phyloP scores from a whole-genome alignment of 2,888 invertebrate species.

The Ormyrus rosae region DNA sequence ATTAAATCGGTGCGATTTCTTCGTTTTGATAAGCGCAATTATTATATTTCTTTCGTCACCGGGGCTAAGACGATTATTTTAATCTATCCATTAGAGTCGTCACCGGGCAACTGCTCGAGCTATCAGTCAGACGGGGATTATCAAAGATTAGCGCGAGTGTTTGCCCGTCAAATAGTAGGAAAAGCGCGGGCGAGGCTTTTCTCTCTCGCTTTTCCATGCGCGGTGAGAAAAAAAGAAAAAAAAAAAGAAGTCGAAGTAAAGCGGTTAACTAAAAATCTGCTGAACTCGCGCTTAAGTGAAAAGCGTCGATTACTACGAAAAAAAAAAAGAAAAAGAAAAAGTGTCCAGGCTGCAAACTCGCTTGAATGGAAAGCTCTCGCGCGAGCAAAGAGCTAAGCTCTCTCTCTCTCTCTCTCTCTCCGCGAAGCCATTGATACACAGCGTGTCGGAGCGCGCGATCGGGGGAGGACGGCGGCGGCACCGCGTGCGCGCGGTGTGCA shows the following conservation, averaged over 20 bases:
- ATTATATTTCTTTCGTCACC: too few species aligned
- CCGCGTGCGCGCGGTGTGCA: background rate
- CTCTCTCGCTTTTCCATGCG: too few species aligned
- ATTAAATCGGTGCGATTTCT: too few species aligned
- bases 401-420: background rate
- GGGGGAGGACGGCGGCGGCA: background rate
- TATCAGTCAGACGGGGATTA: background rate
- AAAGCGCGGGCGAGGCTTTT: too few species aligned
- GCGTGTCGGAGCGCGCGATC: too few species aligned
- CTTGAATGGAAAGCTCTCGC: background rate
- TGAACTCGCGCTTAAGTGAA: too few species aligned
- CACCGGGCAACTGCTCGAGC: background rate
- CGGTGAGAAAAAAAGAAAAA: too few species aligned
- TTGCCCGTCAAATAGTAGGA: background rate
- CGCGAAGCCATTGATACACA: constrained; percentile 19
- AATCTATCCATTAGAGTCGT: background rate
- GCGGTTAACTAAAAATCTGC: too few species aligned
- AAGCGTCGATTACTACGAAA: too few species aligned
- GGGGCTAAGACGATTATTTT: background rate
- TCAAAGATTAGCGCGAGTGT: background rate
- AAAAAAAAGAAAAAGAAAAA: too few species aligned
- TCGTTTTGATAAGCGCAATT: too few species aligned
- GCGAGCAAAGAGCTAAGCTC: background rate
- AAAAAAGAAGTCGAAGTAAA: too few species aligned
- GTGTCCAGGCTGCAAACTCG: background rate